Evolutionary conservation across 2,797 vertebrate genomes (phyloP).

Genomic region (Lithobates pipiens): DNA sequence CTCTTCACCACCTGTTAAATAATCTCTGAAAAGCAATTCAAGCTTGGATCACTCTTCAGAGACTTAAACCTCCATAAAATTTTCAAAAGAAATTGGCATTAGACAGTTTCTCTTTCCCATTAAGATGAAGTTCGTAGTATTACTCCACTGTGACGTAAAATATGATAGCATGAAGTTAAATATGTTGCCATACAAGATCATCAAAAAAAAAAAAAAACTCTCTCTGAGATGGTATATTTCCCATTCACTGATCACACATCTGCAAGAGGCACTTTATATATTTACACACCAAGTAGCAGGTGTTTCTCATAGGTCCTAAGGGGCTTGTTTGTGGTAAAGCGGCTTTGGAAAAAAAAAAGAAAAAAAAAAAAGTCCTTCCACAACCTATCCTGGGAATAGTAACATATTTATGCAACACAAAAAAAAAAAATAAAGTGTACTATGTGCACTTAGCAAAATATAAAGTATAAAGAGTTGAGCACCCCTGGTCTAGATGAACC

Average conservation of each 20-base stretch:
- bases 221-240: not conserved
- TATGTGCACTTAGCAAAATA: not conserved
- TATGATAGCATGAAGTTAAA: not conserved
- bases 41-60: too few species aligned
- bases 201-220: not conserved
- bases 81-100: too few species aligned
- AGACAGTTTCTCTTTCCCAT: not conserved
- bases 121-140: not conserved
- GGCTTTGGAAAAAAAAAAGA: not conserved
- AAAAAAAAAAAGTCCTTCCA: not conserved
- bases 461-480: not conserved
- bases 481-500: not conserved
- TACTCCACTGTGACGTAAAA: not conserved
- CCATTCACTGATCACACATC: not conserved
- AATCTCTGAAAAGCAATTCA: too few species aligned
- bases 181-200: not conserved
- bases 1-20: too few species aligned
- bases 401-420: slow-evolving; percentile 23
- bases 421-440: not conserved
- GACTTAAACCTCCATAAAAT: too few species aligned
- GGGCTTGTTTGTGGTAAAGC: slow-evolving; percentile 39
- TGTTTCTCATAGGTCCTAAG: slow-evolving; percentile 25
- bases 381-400: slow-evolving; percentile 24
- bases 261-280: not conserved
- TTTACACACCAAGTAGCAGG: slow-evolving; percentile 46